Evolutionary conservation across 1,140 invertebrate species (phyloP), one percentile per base, ranked within the genome.

Genomic region (Nebria ingens): DNA sequence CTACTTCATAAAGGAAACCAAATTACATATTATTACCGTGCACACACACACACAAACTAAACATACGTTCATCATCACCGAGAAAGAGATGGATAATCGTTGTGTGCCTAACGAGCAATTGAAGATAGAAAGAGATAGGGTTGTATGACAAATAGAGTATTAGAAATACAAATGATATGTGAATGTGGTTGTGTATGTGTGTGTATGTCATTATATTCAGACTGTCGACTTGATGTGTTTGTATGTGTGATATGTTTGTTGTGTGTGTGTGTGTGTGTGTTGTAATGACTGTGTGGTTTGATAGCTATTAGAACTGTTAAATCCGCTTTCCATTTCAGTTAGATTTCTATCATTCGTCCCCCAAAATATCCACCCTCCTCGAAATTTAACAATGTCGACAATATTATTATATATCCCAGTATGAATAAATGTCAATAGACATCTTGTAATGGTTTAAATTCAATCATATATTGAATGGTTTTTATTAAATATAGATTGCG

Each of bases 11-110:
- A 34, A 34, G 25, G 25, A 34, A n/a, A 34, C 25, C 6, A 34
- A 34, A 34, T 34, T 34, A 34, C 25, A 34, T 34, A 34, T 34
- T 34, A 34, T 34, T 34, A 34, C n/a, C n/a, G n/a, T n/a, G n/a
- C 25, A 34, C 25, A n/a, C 25, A 34, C 25, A 34, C 25, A 34
- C 6, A 34, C 25, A 34, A 6, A 34, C 25, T 34, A 34, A n/a
- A 9, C 25, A 6, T 34, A 6, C n/a, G 6, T 34, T 6, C 25
- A 6, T 34, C 25, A 9, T 9, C n/a, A 34, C 25, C 6, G 25
- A 34, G 25, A 9, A 34, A 34, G 25, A 34, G 25, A n/a, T 6
- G 25, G n/a, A 34, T 34, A 9, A 34, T 34, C 25, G 25, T 34
- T 34, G n/a, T 34, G 25, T n/a, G 6, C 25, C 25, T 6, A 9